Conservation (phyloP, 92 coral and sea anemone species). For the Heteractis magnifica region DNA sequence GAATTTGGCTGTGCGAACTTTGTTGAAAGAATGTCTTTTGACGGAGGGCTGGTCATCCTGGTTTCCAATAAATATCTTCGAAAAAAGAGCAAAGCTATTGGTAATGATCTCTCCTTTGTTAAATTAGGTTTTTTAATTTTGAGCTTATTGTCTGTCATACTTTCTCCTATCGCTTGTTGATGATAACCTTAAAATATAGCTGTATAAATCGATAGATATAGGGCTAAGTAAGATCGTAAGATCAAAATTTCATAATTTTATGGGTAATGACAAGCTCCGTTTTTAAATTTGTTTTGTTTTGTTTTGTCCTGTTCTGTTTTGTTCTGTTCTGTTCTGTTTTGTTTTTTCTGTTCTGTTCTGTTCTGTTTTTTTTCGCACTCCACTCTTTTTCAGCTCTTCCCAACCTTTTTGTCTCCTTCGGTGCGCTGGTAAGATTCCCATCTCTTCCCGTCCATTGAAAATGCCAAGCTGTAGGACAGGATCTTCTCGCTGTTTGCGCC, state of each 20-base stretch:
- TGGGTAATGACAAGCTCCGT: too few relatives aligned
- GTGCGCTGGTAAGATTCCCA: slow-evolving; percentile 38
- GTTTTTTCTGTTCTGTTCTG: background rate
- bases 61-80: background rate
- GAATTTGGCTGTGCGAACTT: slow-evolving; percentile 10
- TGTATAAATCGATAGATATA: too few relatives aligned
- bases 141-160: too few relatives aligned
- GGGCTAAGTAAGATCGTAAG: too few relatives aligned
- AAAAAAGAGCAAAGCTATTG: background rate
- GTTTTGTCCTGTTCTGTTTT: too few relatives aligned
- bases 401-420: background rate
- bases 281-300: too few relatives aligned
- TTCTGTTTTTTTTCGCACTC: background rate
- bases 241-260: too few relatives aligned
- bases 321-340: background rate
- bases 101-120: too few relatives aligned
- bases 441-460: slow-evolving; percentile 38
- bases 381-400: background rate
- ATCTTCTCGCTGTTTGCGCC: background rate
- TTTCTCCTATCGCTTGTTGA: too few relatives aligned
- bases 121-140: too few relatives aligned
- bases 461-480: slow-evolving; percentile 23
- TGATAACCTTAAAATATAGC: too few relatives aligned
- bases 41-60: too few relatives aligned
- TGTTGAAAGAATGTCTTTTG: background rate